These are phyloP conservation scores for Cossypha niveicapilla DNA, from an alignment of 2,797 vertebrate species.

Conservation along the genomic window DNA sequence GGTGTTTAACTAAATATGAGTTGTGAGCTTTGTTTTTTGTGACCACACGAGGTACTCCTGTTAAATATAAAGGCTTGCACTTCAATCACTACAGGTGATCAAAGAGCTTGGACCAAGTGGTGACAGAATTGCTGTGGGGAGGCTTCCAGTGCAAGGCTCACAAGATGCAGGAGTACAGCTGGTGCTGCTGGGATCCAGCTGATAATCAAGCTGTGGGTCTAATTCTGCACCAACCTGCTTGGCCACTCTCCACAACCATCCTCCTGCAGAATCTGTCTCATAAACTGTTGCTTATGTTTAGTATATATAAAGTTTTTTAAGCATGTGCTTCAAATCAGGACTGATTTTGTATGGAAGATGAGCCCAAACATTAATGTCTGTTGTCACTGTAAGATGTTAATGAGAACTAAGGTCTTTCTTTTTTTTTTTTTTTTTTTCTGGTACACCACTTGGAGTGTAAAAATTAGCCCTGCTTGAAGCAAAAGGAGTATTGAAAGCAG, in stretches of 20 bases:
- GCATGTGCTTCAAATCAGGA: neutral
- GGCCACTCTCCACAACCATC: neutral
- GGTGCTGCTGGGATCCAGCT: neutral
- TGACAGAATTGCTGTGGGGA: neutral
- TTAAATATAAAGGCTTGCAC: constrained; percentile 3
- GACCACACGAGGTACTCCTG: neutral
- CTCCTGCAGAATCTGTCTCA: neutral
- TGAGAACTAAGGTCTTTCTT: neutral
- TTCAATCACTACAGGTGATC: neutral
- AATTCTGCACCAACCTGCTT: neutral
- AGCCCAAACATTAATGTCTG: neutral
- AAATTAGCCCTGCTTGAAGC: neutral
- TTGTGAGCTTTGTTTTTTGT: neutral
- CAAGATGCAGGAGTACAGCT: neutral
- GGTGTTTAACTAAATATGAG: constrained; percentile 2
- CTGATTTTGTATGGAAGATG: neutral
- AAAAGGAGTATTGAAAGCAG: neutral
- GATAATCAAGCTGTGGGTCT: neutral
- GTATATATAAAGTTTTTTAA: neutral
- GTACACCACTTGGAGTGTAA: neutral
- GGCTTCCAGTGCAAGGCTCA: neutral
- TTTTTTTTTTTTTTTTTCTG: neutral
- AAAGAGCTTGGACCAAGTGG: neutral
- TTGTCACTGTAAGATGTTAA: neutral
- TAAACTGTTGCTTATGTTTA: neutral